Base-by-base conservation (phyloP, 2,113 vertebrate species). In the Epinephelus lanceolatus region DNA sequence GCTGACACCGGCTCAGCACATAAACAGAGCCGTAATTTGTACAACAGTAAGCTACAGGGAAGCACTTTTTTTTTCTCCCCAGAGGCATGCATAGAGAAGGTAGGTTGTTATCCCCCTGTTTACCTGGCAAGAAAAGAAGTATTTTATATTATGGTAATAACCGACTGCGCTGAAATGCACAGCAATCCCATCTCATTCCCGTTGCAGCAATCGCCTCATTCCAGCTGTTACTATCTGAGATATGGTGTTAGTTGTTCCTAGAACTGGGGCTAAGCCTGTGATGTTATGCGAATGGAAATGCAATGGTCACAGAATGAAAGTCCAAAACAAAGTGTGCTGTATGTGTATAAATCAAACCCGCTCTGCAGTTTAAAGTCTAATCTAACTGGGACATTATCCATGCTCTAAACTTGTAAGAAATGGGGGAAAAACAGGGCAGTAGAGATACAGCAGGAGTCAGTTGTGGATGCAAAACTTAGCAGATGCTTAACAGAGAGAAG, bases 11-110 rank as follows among this genome's bases (percentile, higher is more conserved):
- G 73, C 91, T 86, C 70, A 21, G 80, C 91, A 91, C 89, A 92
- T 93, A 94, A 95, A 95, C 93, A 92, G 79, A 92, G 88, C 88
- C 80, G 85, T 95, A 93, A 95, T 95, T 95, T 95, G 92, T 95
- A 89, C 89, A 92, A 92, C 88, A 86, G 91, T 91, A 83, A 93
- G 92, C 91, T 92, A 92, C 73, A 66, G 88, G 90, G 90, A 87
- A 90, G 83, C 76, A 53, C 81, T 82, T 86, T 80, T 86, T 80
- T 83, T 81, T 72, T 47, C 67, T 90, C 93, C 89, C 92, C 45
- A 23, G 93, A 90, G 94, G 77, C 80, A 67, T 53, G 86, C 78
- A 88, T 25, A 78, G 81, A 82, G 71, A 76, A 66, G 85, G 85
- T 59, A 85, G 77, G 92, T 87, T 91, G 92, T 95, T 95, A 93